A percentile compares a stretch with the other conserved stretches of the same genome.
Evolutionary conservation across 2,888 invertebrate species (phyloP).

Genomic region (Abrostola tripartita): DNA sequence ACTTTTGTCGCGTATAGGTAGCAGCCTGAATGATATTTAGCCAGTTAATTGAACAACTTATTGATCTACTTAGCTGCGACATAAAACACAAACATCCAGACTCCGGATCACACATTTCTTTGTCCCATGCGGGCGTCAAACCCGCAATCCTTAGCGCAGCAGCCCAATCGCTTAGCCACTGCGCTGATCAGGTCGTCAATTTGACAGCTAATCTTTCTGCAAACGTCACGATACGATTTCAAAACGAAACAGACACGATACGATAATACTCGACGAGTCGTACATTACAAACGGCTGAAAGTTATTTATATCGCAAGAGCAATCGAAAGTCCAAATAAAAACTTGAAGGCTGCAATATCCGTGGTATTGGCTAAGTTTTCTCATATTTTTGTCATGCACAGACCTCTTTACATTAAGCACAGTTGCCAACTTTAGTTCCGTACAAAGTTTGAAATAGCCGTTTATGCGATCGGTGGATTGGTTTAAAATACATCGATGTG

Average conservation of each 20-base stretch:
- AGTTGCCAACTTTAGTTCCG: constrained; percentile 38
- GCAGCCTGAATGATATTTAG: too few relatives aligned
- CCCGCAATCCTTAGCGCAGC: too few relatives aligned
- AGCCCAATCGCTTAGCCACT: too few relatives aligned
- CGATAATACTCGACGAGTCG: constrained; percentile 11
- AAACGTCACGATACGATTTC: neutral
- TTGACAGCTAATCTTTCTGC: too few relatives aligned
- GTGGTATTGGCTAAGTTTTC: constrained; percentile 72
- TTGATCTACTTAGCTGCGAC: too few relatives aligned
- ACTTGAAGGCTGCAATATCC: constrained; percentile 58
- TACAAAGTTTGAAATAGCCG: constrained; percentile 31
- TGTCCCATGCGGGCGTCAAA: too few relatives aligned
- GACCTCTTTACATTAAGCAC: constrained; percentile 51
- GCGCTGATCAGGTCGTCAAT: too few relatives aligned
- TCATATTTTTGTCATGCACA: constrained; percentile 72
- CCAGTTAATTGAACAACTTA: too few relatives aligned
- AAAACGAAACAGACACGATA: neutral
- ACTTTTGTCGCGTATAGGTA: too few relatives aligned
- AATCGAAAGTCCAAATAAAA: constrained; percentile 67
- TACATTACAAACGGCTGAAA: constrained; percentile 18
- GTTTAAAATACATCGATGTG: constrained; percentile 6
- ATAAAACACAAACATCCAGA: too few relatives aligned
- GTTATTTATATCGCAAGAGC: constrained; percentile 61
- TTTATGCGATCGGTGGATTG: constrained; percentile 32
- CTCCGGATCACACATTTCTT: too few relatives aligned